These are phyloP conservation scores for Polypedilum vanderplanki DNA, from an alignment of 1,140 invertebrate genomes.

Conservation along the genomic window DNA sequence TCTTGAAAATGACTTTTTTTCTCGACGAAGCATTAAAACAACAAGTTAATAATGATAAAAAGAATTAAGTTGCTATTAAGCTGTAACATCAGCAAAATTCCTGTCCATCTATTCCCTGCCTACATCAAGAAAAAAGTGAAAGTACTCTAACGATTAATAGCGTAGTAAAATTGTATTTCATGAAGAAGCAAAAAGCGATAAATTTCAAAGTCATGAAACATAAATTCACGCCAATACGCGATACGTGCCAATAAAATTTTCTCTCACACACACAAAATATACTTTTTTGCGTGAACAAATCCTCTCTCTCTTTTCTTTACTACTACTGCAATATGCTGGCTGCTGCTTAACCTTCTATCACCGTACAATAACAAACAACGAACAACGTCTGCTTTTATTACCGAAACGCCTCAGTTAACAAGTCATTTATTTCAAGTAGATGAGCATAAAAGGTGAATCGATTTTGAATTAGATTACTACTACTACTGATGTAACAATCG, in stretches of 20 bases:
- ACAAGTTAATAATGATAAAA: conserved; percentile 29
- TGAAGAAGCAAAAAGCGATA: conserved; percentile 21
- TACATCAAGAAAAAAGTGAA: background rate
- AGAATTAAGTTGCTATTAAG: conserved; percentile 22
- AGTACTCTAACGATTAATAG: background rate
- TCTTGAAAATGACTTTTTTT: background rate
- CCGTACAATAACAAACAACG: background rate
- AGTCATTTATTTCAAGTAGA: conserved; percentile 26
- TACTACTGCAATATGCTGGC: too few species aligned
- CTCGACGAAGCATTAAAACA: background rate
- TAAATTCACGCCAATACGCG: conserved; percentile 19
- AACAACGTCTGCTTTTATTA: conserved; percentile 21
- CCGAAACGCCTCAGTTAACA: conserved; percentile 24
- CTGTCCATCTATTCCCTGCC: background rate
- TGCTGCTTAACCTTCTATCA: background rate
- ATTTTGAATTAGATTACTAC: background rate
- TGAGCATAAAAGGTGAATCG: conserved; percentile 17
- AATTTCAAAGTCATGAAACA: conserved; percentile 28
- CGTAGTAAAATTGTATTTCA: conserved; percentile 20
- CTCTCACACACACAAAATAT: background rate
- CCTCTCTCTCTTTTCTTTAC: background rate
- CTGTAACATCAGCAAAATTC: background rate
- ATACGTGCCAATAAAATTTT: conserved; percentile 22
- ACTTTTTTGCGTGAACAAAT: background rate
- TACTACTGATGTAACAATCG: background rate